Base-by-base conservation (phyloP, 2,113 vertebrate species). In the Vicugna pacos region DNA sequence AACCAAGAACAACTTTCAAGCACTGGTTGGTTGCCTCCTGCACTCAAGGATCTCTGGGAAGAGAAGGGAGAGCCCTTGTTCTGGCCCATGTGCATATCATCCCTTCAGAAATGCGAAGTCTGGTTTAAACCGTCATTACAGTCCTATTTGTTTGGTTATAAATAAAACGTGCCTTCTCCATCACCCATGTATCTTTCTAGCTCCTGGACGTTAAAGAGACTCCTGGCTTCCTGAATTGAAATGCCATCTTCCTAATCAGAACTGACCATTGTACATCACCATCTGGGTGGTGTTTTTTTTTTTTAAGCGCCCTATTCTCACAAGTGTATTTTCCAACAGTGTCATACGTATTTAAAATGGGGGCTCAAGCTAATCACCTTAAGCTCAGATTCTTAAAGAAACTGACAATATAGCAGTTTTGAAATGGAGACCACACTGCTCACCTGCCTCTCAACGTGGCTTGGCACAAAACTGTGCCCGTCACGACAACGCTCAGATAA, bases 161-260 rank as follows among this genome's bases (percentile, higher is more conserved):
- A 90, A 89, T 91, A 52, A 97, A 81, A 69, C 28, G 6, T 52
- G 50, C n/a, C 70, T 84, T 72, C 62, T 32, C 65, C 69, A 35
- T 56, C 96, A 24, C 65, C 72, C 8, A 0, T 6, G 22, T 84
- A 6, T 72, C 85, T 81, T 73, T 90, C 38, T 28, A 75, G 83
- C 62, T 65, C 14, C 32, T 13, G 35, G 86, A 88, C 58, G 5
- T 12, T 54, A 75, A 87, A 79, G 19, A 73, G 95, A 91, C 46
- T n/a, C 85, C 80, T 30, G 22, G 62, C 35, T 67, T 80, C 46
- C 79, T 70, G 67, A 90, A 77, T 22, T 48, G 94, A 92, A 93
- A 91, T 52, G 76, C 26, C 87, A 56, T 72, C 81, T 81, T 93
- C 89, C 89, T 94, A 85, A 86, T 93, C 82, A 87, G 86, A 89